phyloP scores from a whole-genome alignment of 2,888 invertebrate genomes.

The Pyralis farinalis region DNA sequence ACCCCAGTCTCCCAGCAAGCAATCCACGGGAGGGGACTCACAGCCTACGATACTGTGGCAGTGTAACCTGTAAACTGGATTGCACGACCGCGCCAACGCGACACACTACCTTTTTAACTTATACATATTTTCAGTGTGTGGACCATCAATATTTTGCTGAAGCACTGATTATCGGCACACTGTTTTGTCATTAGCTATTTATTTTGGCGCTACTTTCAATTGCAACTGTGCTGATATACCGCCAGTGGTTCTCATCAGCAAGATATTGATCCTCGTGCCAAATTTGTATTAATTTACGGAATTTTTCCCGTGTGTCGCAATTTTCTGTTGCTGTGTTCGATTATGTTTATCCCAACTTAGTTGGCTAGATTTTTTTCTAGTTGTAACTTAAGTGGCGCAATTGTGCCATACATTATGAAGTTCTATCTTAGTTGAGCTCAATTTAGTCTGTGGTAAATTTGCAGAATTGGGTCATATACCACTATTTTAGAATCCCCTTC shows the following conservation, averaged over 20 bases:
- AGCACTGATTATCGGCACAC: conserved; percentile 30
- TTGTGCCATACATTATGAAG: conserved; percentile 37
- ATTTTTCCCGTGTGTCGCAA: conserved; percentile 45
- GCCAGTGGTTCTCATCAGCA: conserved; percentile 40
- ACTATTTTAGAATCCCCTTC: conserved; percentile 35
- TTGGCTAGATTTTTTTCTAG: conserved; percentile 62
- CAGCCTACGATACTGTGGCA: conserved; percentile 99
- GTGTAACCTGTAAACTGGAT: conserved; percentile 92
- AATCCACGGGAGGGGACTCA: conserved; percentile 89
- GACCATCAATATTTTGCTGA: conserved; percentile 55
- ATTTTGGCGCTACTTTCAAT: conserved; percentile 24
- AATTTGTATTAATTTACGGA: conserved; percentile 21
- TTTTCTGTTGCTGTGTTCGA: conserved; percentile 49
- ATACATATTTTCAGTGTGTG: conserved; percentile 33
- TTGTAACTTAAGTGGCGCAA: conserved; percentile 43
- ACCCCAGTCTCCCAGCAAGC: conserved; percentile 90
- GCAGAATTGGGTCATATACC: conserved; percentile 42
- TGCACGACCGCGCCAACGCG: conserved; percentile 25
- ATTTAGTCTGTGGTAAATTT: conserved; percentile 32
- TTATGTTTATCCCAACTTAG: conserved; percentile 71
- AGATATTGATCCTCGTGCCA: conserved; percentile 61
- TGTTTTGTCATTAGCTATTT: conserved; percentile 19
- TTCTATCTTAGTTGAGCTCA: conserved; percentile 31
- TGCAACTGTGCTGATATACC: conserved; percentile 21
- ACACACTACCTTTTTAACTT: conserved; percentile 30